A percentile compares a stretch with the other conserved stretches of the same genome.
Evolutionary conservation across 2,113 vertebrate species (phyloP).

Genomic region (Protomyctophum bolini): DNA sequence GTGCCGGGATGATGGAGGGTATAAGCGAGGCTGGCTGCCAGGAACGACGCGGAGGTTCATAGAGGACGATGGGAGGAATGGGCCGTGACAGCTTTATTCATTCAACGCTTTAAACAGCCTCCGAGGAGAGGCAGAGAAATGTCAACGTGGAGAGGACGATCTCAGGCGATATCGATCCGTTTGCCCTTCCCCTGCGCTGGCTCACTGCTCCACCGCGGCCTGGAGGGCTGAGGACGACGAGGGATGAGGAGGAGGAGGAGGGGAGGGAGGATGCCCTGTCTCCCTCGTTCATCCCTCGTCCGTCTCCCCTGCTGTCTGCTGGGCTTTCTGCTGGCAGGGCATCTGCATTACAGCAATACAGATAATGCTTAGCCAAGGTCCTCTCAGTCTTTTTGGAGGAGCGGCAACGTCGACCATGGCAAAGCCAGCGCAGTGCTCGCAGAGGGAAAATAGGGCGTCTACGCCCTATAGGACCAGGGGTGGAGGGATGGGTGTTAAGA

Average conservation of each 20-base stretch:
- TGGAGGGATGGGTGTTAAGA: slow-evolving; percentile 7
- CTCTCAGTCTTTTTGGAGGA: slow-evolving; percentile 17
- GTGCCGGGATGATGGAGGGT: slow-evolving; percentile 37
- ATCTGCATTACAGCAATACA: slow-evolving; percentile 60
- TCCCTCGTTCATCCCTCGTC: slow-evolving; percentile 24
- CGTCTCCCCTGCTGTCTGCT: slow-evolving; percentile 8
- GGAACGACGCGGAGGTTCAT: slow-evolving; percentile 40
- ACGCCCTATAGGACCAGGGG: neutral
- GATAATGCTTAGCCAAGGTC: slow-evolving; percentile 62
- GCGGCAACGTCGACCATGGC: slow-evolving; percentile 1
- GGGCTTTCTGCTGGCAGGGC: slow-evolving; percentile 40
- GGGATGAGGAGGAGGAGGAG: slow-evolving; percentile 14
- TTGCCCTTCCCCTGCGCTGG: slow-evolving; percentile 18
- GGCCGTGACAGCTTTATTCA: slow-evolving; percentile 78
- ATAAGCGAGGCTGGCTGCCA: slow-evolving; percentile 50
- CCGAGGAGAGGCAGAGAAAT: slow-evolving; percentile 70
- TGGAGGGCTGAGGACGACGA: slow-evolving; percentile 41
- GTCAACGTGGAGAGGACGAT: slow-evolving; percentile 72
- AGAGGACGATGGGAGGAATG: slow-evolving; percentile 65
- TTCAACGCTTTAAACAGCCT: slow-evolving; percentile 74
- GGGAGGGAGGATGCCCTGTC: slow-evolving; percentile 30
- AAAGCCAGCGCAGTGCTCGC: neutral
- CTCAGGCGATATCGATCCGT: slow-evolving; percentile 74
- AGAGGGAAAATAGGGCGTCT: neutral
- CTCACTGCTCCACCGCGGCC: slow-evolving; percentile 43